A percentile compares a stretch with the other conserved stretches of the same genome.
These are phyloP conservation scores for Oryzias dopingdopingensis DNA, from an alignment of 2,797 vertebrate genomes.

Conservation along the genomic window DNA sequence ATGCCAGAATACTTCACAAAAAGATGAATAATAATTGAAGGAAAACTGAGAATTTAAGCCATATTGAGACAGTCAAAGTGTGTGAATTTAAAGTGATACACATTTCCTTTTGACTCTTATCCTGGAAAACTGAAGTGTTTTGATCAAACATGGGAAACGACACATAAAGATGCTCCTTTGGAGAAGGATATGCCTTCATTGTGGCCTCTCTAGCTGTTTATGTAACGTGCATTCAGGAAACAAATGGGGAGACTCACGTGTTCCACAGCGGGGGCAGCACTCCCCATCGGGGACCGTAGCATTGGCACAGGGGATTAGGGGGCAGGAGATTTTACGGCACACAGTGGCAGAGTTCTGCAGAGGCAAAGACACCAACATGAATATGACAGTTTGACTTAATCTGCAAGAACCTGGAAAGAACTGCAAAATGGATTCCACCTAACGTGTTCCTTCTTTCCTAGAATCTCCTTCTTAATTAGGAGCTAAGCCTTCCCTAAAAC, in stretches of 20 bases:
- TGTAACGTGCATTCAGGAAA: neutral
- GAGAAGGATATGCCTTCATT: no score
- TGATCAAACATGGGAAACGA: no score
- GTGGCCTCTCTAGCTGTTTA: no score
- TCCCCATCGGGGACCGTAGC: slow-evolving; percentile 95
- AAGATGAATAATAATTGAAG: slow-evolving; percentile 58
- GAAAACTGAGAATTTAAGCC: slow-evolving; percentile 52
- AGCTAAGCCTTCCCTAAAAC: slow-evolving; percentile 44
- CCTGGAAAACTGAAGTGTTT: no score
- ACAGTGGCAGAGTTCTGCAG: slow-evolving; percentile 92
- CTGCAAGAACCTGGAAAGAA: slow-evolving; percentile 5
- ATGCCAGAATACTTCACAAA: slow-evolving; percentile 53
- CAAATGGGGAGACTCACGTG: slow-evolving; percentile 78
- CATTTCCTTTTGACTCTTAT: no score
- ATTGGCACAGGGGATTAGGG: slow-evolving; percentile 92
- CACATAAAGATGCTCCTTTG: no score
- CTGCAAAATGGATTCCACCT: slow-evolving; percentile 28
- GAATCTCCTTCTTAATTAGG: slow-evolving; percentile 60
- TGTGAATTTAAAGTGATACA: no score
- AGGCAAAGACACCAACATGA: neutral
- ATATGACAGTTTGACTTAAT: no score
- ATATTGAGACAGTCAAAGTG: slow-evolving; percentile 29
- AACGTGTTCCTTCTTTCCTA: slow-evolving; percentile 13
- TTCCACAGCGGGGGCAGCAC: slow-evolving; percentile 93
- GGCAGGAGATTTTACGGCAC: slow-evolving; percentile 95